phyloP scores from a whole-genome alignment of 2,888 invertebrate species.

The Eupithecia subumbrata region DNA sequence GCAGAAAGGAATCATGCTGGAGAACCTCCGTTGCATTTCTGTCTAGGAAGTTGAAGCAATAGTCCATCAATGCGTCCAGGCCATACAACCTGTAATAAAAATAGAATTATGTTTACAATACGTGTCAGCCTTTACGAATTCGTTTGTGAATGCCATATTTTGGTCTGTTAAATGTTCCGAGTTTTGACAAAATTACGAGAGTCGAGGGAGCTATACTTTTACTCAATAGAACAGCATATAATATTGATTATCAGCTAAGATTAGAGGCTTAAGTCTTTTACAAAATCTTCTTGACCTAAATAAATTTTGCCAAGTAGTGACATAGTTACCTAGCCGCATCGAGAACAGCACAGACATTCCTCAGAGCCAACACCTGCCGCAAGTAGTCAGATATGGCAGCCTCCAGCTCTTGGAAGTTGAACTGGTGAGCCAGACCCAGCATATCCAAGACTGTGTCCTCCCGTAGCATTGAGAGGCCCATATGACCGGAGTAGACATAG shows the following conservation, averaged over 20 bases:
- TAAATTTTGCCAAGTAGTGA: too few relatives aligned
- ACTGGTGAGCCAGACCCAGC: slow-evolving; percentile 96
- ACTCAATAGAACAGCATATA: too few relatives aligned
- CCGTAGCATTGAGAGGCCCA: slow-evolving; percentile 86
- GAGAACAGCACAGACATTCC: slow-evolving; percentile 97
- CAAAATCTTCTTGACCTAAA: not conserved
- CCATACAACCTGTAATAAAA: slow-evolving; percentile 83
- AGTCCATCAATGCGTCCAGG: slow-evolving; percentile 86
- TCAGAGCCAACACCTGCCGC: slow-evolving; percentile 92
- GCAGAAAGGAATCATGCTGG: slow-evolving; percentile 91
- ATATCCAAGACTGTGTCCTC: slow-evolving; percentile 89
- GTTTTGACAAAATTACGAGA: too few relatives aligned
- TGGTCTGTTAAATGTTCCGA: too few relatives aligned
- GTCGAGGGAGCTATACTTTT: too few relatives aligned
- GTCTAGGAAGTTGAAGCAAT: slow-evolving; percentile 96
- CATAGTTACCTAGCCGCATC: slow-evolving; percentile 90
- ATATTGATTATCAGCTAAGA: not conserved
- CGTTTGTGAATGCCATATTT: too few relatives aligned
- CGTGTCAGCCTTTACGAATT: too few relatives aligned
- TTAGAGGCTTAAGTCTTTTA: not conserved
- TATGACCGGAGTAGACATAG: slow-evolving; percentile 97
- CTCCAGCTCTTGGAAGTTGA: slow-evolving; percentile 96
- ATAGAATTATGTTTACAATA: too few relatives aligned
- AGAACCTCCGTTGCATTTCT: slow-evolving; percentile 94
- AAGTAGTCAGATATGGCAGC: slow-evolving; percentile 96